Base-by-base conservation (phyloP, 2,797 vertebrate genomes). In the Notolepis coatsorum region DNA sequence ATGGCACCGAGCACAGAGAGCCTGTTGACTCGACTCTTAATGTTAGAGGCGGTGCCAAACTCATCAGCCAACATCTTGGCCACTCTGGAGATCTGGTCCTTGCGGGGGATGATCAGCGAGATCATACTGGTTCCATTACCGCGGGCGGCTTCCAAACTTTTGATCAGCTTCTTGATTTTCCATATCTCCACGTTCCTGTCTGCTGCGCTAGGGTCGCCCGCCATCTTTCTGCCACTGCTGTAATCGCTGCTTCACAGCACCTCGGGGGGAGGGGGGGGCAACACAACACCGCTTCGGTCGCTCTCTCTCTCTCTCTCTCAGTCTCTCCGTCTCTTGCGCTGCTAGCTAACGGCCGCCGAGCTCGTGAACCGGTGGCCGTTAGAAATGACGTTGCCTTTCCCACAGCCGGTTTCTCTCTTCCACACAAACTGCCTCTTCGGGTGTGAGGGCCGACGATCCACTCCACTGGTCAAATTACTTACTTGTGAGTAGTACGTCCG, bases 81-180 rank as follows among this genome's bases (percentile, higher is more conserved):
- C 89, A 99, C 98, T 94, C 98, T 95, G 1, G 98, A 99, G 88
- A 99, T 99, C 95, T 99, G 98, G 94, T 99, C 98, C 96, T 98
- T 99, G 58, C 97, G 97, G 80, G 97, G 98, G 92, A 99, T 99
- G 95, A 99, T 99, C 92, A 99, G 87, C 0, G 97, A 99, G 92
- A 99, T 99, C 98, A 99, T 99, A 89, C 98, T 99, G 93, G 98
- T 99, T 86, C 98, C 98, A 93, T 99, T 99, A 86, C 98, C 97
- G 64, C 96, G 94, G 75, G 97, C 96, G 74, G 96, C 96, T 89
- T 98, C 96, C 87, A 98, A 93, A 94, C 96, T 99, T 92, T 97
- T 98, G 79, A 99, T 98, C 89, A 99, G 96, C 91, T 99, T 99
- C 93, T 99, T 99, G 92, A 99, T 99, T 93, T 98, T 99, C 97